Conservation (phyloP, 2,888 invertebrate species). For the Troides helena region DNA sequence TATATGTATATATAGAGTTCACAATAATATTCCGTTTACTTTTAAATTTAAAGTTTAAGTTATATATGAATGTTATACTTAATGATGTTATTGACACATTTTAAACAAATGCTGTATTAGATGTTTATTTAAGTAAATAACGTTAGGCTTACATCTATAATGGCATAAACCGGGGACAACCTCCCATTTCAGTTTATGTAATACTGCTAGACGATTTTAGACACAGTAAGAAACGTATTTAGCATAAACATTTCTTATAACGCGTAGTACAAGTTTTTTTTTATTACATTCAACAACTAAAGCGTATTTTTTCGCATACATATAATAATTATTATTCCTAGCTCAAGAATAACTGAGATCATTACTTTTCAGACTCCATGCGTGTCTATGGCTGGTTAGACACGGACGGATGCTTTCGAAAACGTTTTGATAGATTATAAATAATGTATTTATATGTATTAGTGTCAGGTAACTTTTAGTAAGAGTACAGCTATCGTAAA, state of each 20-base stretch:
- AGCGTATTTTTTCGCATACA: constrained; percentile 60
- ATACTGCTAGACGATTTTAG: constrained; percentile 47
- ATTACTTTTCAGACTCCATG: constrained; percentile 42
- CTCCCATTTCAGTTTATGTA: constrained; percentile 15
- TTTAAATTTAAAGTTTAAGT: constrained; percentile 46
- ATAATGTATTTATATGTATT: constrained; percentile 33
- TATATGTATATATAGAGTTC: constrained; percentile 18
- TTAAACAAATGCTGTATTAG: constrained; percentile 52
- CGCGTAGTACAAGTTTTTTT: constrained; percentile 56
- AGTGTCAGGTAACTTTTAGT: constrained; percentile 42
- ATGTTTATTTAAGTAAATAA: constrained; percentile 56
- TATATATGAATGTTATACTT: constrained; percentile 47
- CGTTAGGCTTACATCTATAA: constrained; percentile 63
- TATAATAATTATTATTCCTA: constrained; percentile 33
- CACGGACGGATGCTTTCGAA: constrained; percentile 59
- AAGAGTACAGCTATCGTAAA: constrained; percentile 44
- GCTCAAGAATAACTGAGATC: constrained; percentile 25
- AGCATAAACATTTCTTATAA: constrained; percentile 60
- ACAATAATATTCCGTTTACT: constrained; percentile 35
- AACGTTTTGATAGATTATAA: constrained; percentile 33
- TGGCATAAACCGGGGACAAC: constrained; percentile 45
- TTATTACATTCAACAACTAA: constrained; percentile 73
- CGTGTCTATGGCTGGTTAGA: constrained; percentile 76
- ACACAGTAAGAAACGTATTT: constrained; percentile 59
- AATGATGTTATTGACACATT: constrained; percentile 53